Evolutionary conservation across 2,888 invertebrate species (phyloP).

Genomic region (Rhaphigaster nebulosa): DNA sequence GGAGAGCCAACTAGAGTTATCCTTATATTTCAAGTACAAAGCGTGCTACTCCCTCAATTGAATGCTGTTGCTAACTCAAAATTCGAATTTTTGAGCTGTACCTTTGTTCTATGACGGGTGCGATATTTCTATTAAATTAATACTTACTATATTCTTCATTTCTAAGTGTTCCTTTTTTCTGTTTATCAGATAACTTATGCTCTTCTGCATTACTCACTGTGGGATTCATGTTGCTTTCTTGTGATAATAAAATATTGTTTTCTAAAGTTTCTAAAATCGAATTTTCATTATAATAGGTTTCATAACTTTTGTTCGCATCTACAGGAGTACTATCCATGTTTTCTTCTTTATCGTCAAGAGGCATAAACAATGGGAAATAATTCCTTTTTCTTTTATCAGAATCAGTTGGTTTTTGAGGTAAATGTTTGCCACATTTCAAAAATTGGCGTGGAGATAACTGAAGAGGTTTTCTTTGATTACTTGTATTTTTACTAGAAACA

Average conservation of each 20-base stretch:
- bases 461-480: not conserved
- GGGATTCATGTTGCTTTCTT: not conserved
- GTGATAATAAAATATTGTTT: not conserved
- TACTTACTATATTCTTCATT: constrained; percentile 9
- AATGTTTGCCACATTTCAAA: not conserved
- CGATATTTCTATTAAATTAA: no score
- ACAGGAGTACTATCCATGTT: not conserved
- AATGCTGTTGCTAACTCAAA: no score
- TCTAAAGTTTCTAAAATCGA: not conserved
- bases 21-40: no score
- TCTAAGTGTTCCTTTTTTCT: not conserved
- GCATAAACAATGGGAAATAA: constrained; percentile 10
- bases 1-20: no score
- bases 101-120: no score
- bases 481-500: not conserved
- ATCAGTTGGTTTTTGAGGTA: not conserved
- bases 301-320: not conserved
- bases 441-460: constrained; percentile 21
- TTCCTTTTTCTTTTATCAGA: not conserved
- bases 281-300: not conserved
- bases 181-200: not conserved
- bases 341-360: not conserved
- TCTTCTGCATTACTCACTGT: not conserved
- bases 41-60: no score
- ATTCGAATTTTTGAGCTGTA: no score